A percentile compares a stretch with the other conserved stretches of the same genome.
Evolutionary conservation across 2,888 invertebrate species (phyloP).

Genomic region (Himalopsyche anomala): DNA sequence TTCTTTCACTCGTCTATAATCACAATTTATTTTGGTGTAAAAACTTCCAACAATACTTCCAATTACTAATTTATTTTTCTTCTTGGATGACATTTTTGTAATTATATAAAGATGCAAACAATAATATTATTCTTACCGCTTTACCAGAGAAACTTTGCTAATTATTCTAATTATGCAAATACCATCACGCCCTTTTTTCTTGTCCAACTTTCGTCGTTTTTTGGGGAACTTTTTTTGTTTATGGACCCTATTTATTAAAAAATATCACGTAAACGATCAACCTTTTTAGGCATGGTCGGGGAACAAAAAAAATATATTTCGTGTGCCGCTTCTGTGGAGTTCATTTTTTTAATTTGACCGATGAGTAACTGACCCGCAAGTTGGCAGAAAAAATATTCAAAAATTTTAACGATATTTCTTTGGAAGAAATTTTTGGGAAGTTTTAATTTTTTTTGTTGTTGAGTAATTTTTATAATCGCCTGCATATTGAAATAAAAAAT

Average conservation of each 20-base stretch:
- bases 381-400: not conserved
- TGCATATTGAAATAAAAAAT: no score
- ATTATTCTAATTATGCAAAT: slow-evolving; percentile 39
- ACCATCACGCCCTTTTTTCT: slow-evolving; percentile 32
- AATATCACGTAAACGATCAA: slow-evolving; percentile 42
- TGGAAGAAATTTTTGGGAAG: not conserved
- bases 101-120: not conserved
- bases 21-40: no score
- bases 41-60: no score
- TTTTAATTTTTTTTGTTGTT: not conserved
- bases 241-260: slow-evolving; percentile 39
- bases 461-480: no score
- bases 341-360: slow-evolving; percentile 43
- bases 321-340: not conserved
- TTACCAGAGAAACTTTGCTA: slow-evolving; percentile 6
- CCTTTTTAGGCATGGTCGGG: slow-evolving; percentile 12
- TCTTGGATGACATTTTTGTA: not conserved
- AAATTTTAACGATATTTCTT: not conserved
- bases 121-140: slow-evolving; percentile 12
- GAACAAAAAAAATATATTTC: slow-evolving; percentile 14
- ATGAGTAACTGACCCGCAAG: slow-evolving; percentile 33
- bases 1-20: no score
- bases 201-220: slow-evolving; percentile 32
- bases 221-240: slow-evolving; percentile 24
- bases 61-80: not conserved